phyloP scores from a whole-genome alignment of 1,140 invertebrate species.

The Drosophila pandora region DNA sequence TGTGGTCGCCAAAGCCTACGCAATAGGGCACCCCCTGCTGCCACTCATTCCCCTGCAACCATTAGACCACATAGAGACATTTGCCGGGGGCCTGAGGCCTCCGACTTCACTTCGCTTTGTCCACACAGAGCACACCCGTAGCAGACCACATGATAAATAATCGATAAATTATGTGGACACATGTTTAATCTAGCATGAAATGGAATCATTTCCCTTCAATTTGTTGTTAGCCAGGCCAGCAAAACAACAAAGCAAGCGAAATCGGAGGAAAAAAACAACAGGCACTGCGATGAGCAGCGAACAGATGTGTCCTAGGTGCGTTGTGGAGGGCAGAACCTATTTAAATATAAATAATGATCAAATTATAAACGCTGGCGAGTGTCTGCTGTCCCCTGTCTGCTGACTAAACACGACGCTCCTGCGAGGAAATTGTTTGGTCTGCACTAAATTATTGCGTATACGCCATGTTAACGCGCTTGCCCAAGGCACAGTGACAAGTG shows the following conservation, averaged over 20 bases:
- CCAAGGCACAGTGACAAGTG: slow-evolving; percentile 44
- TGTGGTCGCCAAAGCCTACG: slow-evolving; percentile 59
- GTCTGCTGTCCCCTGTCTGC: slow-evolving; percentile 36
- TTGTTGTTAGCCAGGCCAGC: slow-evolving; percentile 72
- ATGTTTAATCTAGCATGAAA: slow-evolving; percentile 83
- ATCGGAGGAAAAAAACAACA: slow-evolving; percentile 35
- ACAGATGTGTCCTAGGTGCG: slow-evolving; percentile 61
- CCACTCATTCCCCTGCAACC: slow-evolving; percentile 3
- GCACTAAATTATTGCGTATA: slow-evolving; percentile 63
- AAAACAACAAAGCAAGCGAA: slow-evolving; percentile 52
- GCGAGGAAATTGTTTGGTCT: slow-evolving; percentile 19
- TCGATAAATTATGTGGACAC: slow-evolving; percentile 83
- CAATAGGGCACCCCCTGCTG: slow-evolving; percentile 9
- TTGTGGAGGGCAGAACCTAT: slow-evolving; percentile 39
- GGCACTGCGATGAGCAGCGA: slow-evolving; percentile 15
- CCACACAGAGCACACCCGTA: slow-evolving; percentile 53
- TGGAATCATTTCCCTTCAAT: slow-evolving; percentile 83
- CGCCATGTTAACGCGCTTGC: slow-evolving; percentile 48
- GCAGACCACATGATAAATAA: slow-evolving; percentile 80
- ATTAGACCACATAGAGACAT: slow-evolving; percentile 5
- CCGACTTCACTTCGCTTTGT: slow-evolving; percentile 60
- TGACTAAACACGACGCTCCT: slow-evolving; percentile 15
- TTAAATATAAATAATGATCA: slow-evolving; percentile 79
- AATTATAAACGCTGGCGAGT: slow-evolving; percentile 65
- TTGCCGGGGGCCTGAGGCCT: slow-evolving; percentile 39